phyloP scores from a whole-genome alignment of 2,888 invertebrate species.

The Lithosia quadra region DNA sequence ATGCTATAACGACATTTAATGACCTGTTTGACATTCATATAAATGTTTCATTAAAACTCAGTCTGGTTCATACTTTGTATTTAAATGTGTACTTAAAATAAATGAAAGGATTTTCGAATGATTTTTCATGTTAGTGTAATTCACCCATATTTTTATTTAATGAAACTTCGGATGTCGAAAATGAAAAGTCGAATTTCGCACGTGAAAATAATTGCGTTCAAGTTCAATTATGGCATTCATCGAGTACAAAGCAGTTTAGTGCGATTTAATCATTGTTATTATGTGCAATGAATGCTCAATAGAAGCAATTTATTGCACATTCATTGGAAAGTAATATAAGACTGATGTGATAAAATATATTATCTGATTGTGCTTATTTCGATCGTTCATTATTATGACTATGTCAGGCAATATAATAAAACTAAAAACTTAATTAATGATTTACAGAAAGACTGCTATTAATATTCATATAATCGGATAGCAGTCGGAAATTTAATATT shows the following conservation, averaged over 20 bases:
- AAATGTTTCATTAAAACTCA: not conserved
- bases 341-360: too few species aligned
- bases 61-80: not conserved
- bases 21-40: not conserved
- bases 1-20: not conserved
- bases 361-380: too few species aligned
- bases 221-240: not conserved
- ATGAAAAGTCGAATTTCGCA: not conserved
- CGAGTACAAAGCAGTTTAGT: not conserved
- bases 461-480: not conserved
- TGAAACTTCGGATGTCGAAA: too few species aligned
- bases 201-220: not conserved
- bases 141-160: not conserved
- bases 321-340: too few species aligned
- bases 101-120: not conserved
- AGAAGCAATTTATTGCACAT: too few species aligned
- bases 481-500: conserved; percentile 3
- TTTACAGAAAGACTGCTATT: too few species aligned
- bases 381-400: too few species aligned
- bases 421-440: too few species aligned
- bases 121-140: not conserved
- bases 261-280: too few species aligned
- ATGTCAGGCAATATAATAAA: too few species aligned
- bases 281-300: too few species aligned
- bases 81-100: not conserved